Base-by-base conservation (phyloP, 2,113 vertebrate species). In the Chrysochloris asiatica region DNA sequence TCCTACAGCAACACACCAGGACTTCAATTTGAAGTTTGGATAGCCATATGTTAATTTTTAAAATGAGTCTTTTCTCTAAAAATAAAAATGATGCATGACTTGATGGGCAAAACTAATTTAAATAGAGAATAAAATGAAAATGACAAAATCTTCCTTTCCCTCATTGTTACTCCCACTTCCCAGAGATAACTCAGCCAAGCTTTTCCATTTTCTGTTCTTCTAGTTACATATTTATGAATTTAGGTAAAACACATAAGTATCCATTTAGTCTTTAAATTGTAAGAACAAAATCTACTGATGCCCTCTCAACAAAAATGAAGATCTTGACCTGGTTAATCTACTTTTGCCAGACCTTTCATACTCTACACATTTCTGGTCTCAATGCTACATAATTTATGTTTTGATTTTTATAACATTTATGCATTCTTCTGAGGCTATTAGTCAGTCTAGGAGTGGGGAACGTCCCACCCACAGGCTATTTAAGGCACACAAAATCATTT, bases 81-180 rank as follows among this genome's bases (percentile, higher is more conserved):
- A 82, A 30, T 24, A 41, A 26, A 61, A 83, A 73, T 41, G 81
- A 81, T 16, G 2, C 3, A 73, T 56, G 47, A 10, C 16, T 14
- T 86, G 76, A 33, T 47, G 78, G 73, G 41, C 13, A 61, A 73
- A 91, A 93, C 41, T 67, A 86, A 78, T 63, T 82, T 80, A 24
- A 56, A 59, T 28, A 65, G 56, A 19, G 4, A 63, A 85, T 73
- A 72, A 75, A 73, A 50, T 52, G 54, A 85, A 86, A 78, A 30
- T 41, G 12, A 78, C 45, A 30, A 11, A 79, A 67, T 69, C 12
- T 79, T 75, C 38, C 61, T 89, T 67, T 75, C 3, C 50, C 26
- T 83, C 41, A 77, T 36, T n/a, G 21, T 73, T 82, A 6, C 24
- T 75, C 22, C 11, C 4, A 89, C 0, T 80, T 21, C 7, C 5